Evolutionary conservation across 1,140 invertebrate genomes (phyloP).

Genomic region (Caerostris extrusa): DNA sequence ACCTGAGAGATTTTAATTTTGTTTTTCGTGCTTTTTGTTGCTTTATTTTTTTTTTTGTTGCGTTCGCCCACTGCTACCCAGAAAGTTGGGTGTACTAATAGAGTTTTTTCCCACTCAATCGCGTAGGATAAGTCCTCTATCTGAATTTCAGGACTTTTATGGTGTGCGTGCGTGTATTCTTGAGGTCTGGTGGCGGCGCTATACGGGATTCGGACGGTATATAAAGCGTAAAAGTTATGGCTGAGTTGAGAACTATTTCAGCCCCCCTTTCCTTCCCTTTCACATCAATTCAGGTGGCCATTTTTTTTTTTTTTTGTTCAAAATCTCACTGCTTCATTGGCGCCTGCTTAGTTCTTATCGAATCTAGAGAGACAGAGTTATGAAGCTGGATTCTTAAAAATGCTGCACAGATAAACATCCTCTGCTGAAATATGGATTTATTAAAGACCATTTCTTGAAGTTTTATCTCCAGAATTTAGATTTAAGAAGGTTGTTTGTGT

Average conservation of each 20-base stretch:
- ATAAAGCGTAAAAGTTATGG: slow-evolving; percentile 15
- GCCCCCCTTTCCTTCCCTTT: background rate
- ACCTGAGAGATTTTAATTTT: slow-evolving; percentile 24
- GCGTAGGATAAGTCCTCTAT: slow-evolving; percentile 29
- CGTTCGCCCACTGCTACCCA: background rate
- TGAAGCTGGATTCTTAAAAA: background rate
- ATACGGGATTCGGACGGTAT: background rate
- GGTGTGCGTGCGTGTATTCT: background rate
- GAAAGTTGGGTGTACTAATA: slow-evolving; percentile 34
- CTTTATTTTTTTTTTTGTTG: background rate
- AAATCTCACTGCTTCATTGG: background rate
- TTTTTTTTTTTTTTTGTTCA: background rate
- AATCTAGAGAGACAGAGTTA: slow-evolving; percentile 6
- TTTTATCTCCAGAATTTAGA: no score
- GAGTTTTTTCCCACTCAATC: slow-evolving; percentile 38
- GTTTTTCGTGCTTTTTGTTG: background rate
- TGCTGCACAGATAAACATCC: background rate
- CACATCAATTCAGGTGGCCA: background rate
- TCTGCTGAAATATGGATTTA: no score
- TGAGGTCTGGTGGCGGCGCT: background rate
- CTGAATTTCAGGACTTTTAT: slow-evolving; percentile 34
- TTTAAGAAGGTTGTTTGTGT: no score
- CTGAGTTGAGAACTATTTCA: slow-evolving; percentile 10
- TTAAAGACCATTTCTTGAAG: no score
- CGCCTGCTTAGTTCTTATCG: background rate